Conservation (phyloP, 1,140 invertebrate species). For the Lethocerus indicus region DNA sequence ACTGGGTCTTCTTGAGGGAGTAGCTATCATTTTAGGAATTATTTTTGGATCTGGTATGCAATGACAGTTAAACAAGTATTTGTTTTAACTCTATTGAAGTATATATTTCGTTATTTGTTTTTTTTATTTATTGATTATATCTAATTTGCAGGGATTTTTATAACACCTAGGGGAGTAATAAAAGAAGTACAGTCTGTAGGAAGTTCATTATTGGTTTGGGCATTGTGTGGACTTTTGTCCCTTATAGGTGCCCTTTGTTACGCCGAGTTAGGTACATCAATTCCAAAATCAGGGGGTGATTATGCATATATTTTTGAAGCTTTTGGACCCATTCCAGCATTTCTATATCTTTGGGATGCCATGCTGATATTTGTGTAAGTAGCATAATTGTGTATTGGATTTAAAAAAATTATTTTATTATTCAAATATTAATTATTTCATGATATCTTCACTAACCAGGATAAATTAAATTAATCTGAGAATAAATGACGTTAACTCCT, state of each 20-base stretch:
- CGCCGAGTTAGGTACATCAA: slow-evolving; percentile 74
- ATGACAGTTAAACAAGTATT: neutral
- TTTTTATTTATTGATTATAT: neutral
- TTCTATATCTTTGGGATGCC: slow-evolving; percentile 84
- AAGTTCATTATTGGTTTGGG: slow-evolving; percentile 76
- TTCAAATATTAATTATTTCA: too few relatives aligned
- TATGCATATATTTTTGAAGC: slow-evolving; percentile 84
- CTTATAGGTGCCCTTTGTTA: slow-evolving; percentile 87
- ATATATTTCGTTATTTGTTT: neutral
- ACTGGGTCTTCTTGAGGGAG: slow-evolving; percentile 66
- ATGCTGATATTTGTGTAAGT: slow-evolving; percentile 66
- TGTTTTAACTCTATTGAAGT: neutral
- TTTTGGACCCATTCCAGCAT: slow-evolving; percentile 83
- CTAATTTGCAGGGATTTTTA: slow-evolving; percentile 57
- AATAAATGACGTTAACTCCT: neutral
- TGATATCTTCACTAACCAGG: too few relatives aligned
- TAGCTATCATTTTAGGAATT: slow-evolving; percentile 73
- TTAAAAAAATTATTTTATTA: too few relatives aligned
- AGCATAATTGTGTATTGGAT: too few relatives aligned
- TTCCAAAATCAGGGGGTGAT: slow-evolving; percentile 78
- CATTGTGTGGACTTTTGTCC: slow-evolving; percentile 65
- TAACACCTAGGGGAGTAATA: slow-evolving; percentile 89
- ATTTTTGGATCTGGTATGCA: slow-evolving; percentile 66
- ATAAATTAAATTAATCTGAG: too few relatives aligned
- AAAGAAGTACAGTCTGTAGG: slow-evolving; percentile 73